Evolutionary conservation across 1,140 invertebrate genomes (phyloP).

Genomic region (Octopus sinensis): DNA sequence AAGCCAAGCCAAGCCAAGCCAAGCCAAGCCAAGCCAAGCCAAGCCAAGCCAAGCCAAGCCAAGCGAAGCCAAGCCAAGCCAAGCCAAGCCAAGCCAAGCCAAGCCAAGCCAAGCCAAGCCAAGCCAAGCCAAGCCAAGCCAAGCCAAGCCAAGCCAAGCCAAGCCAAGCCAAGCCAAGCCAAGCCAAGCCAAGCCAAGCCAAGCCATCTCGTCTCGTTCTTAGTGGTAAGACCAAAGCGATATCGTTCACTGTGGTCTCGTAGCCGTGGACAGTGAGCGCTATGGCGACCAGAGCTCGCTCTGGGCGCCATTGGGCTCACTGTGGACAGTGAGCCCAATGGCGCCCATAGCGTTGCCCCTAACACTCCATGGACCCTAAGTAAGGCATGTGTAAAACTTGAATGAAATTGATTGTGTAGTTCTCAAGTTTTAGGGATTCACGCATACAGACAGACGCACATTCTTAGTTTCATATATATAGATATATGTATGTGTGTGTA

Average conservation of each 20-base stretch:
- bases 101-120: conserved; percentile 24
- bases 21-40: conserved; percentile 21
- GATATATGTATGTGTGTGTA: no score
- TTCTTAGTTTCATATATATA: no score
- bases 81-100: conserved; percentile 23
- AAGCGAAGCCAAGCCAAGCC: conserved; percentile 23
- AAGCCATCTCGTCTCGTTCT: neutral
- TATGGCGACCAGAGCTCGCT: neutral
- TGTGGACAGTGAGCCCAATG: neutral
- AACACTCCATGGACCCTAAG: no score
- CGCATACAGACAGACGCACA: no score
- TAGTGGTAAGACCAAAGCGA: neutral
- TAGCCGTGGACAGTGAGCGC: neutral
- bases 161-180: neutral
- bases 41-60: conserved; percentile 23
- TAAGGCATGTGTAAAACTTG: no score
- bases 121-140: conserved; percentile 22
- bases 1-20: conserved; percentile 18
- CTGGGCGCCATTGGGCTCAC: no score
- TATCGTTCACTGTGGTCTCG: neutral
- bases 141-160: conserved; percentile 16
- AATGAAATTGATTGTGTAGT: no score
- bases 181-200: conserved; percentile 3
- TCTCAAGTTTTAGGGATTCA: no score
- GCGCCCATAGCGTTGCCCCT: neutral